phyloP scores from a whole-genome alignment of 2,113 vertebrate species.

The Heterocephalus glaber region DNA sequence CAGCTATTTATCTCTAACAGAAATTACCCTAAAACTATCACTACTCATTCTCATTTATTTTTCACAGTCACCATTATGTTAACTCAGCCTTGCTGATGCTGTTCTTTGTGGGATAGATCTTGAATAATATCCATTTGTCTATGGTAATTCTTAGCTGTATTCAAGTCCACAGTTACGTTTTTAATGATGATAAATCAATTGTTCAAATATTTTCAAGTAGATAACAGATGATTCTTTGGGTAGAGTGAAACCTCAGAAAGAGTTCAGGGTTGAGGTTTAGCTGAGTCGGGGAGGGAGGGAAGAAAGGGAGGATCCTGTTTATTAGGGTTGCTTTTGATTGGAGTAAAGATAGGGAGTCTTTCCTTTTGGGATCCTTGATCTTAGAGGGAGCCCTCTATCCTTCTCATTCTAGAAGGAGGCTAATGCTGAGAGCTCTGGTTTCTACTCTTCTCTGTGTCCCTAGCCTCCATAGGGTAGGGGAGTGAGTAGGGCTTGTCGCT shows the following conservation, averaged over 20 bases:
- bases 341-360: not conserved
- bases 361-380: not conserved
- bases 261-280: not conserved
- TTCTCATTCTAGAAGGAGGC: not conserved
- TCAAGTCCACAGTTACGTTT: slow-evolving; percentile 24
- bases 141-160: not conserved
- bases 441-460: not conserved
- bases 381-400: not conserved
- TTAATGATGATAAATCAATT: slow-evolving; percentile 32
- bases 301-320: not conserved
- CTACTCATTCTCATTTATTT: slow-evolving; percentile 1
- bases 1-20: not conserved
- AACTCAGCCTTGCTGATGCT: not conserved
- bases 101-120: slow-evolving; percentile 25
- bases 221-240: not conserved
- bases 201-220: not conserved
- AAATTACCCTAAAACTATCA: not conserved
- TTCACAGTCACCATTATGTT: not conserved
- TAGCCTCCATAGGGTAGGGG: not conserved
- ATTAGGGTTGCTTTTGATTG: not conserved
- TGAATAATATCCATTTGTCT: slow-evolving; percentile 15
- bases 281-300: not conserved
- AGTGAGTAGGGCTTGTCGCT: not conserved
- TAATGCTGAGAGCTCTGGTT: not conserved
- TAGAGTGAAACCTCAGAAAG: not conserved